Base-by-base conservation (phyloP, 2,113 vertebrate genomes). In the Abramis brama region DNA sequence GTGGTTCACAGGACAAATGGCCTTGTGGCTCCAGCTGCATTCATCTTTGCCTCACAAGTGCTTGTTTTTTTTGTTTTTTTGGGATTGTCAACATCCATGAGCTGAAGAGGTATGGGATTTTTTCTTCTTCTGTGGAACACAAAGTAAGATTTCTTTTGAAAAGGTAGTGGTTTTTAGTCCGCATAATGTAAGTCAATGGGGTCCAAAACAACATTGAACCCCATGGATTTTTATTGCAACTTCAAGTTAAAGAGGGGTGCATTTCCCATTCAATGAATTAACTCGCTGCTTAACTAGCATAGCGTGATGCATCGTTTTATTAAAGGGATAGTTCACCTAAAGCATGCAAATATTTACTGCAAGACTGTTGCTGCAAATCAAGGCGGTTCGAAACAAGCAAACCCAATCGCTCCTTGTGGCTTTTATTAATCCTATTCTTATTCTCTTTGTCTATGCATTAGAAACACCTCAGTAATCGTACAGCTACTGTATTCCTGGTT, bases 401-500 rank as follows among this genome's bases (percentile, higher is more conserved):
- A 52, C 5, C 15, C 81, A 57, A 9, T 83, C 82, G 82, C 87
- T 15, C 5, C 5, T 76, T 1, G 36, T 64, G 90, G 85, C 52
- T n/a, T 91, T 91, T 89, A 91, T 91, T 87, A 90, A 90, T 90
- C 87, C 1, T 19, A 79, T 83, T 78, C 66, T 89, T 86, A 78
- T 78, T 82, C 80, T 78, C 82, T 87, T 82, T 71, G 66, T 57
- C 66, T 89, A 71, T 88, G 86, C 90, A 45, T 87, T 89, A 88
- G 84, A 94, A 86, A 83, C 81, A 89, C 79, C 78, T 74, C 10
- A 6, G 89, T 92, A 92, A 93, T 93, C 89, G 89, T 86, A 85
- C 79, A 90, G 90, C 88, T 86, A 78, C 79, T 81, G 9, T 59
- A 60, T 86, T 88, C 89, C 76, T 59, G 68, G 87, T 89, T 12